Conservation (phyloP, 2,888 invertebrate genomes). For the Lepidochrysops patricia region DNA sequence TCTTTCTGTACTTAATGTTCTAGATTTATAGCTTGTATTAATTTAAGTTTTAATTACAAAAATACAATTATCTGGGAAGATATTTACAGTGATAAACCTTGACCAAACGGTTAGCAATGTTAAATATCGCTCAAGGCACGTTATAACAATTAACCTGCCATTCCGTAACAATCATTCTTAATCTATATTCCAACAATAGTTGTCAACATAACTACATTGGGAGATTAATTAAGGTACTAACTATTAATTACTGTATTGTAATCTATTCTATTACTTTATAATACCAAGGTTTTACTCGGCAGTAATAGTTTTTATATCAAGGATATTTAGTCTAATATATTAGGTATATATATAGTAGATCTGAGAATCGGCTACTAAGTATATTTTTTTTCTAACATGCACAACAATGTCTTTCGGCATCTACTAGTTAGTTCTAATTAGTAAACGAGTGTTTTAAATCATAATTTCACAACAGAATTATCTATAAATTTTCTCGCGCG, state of each 20-base stretch:
- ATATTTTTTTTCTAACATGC: too few relatives aligned
- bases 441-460: too few relatives aligned
- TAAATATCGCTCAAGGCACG: conserved; percentile 1
- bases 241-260: not conserved
- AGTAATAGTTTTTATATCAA: not conserved
- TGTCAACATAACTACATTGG: not conserved
- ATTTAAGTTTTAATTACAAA: not conserved
- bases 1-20: not conserved
- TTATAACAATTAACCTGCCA: conserved; percentile 3
- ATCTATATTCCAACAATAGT: not conserved
- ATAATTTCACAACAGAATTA: too few relatives aligned
- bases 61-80: not conserved
- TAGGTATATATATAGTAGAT: too few relatives aligned
- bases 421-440: too few relatives aligned
- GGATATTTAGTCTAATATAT: too few relatives aligned
- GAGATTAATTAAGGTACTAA: not conserved
- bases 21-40: not conserved
- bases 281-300: not conserved
- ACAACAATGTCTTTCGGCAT: too few relatives aligned
- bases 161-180: not conserved
- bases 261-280: not conserved
- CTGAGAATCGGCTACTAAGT: too few relatives aligned
- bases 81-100: not conserved
- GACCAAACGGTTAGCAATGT: not conserved
- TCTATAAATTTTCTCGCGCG: too few relatives aligned